These are phyloP conservation scores for Lacerta agilis DNA, from an alignment of 2,797 vertebrate species.

Conservation along the genomic window DNA sequence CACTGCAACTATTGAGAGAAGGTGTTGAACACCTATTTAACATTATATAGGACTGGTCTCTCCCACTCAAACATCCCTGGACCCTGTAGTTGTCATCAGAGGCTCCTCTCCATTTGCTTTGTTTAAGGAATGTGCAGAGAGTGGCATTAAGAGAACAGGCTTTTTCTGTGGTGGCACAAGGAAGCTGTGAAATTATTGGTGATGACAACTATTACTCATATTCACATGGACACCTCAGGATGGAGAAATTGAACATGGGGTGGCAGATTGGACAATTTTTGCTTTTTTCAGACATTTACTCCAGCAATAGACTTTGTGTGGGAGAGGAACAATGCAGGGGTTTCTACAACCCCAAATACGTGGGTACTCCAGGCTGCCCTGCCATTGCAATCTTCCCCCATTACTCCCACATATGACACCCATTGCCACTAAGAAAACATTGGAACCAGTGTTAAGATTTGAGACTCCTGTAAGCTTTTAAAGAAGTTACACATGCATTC, in stretches of 20 bases:
- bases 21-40: not conserved
- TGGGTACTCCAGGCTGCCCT: not conserved
- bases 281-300: not conserved
- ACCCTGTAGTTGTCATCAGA: too few relatives aligned
- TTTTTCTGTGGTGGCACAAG: not conserved
- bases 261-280: not conserved
- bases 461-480: not conserved
- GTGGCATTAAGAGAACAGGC: too few relatives aligned
- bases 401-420: not conserved
- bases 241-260: not conserved
- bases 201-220: not conserved
- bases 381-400: not conserved
- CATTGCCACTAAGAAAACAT: not conserved
- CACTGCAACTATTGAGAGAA: not conserved
- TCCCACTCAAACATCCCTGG: not conserved
- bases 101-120: too few relatives aligned
- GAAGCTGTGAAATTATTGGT: not conserved
- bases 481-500: not conserved
- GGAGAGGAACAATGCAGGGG: not conserved
- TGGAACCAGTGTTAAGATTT: not conserved
- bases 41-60: not conserved
- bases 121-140: too few relatives aligned
- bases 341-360: not conserved
- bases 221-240: not conserved
- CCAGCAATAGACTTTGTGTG: not conserved